Evolutionary conservation across 1,140 invertebrate genomes (phyloP), one percentile per base, ranked within the genome.

Genomic region (Zaprionus taronus): DNA sequence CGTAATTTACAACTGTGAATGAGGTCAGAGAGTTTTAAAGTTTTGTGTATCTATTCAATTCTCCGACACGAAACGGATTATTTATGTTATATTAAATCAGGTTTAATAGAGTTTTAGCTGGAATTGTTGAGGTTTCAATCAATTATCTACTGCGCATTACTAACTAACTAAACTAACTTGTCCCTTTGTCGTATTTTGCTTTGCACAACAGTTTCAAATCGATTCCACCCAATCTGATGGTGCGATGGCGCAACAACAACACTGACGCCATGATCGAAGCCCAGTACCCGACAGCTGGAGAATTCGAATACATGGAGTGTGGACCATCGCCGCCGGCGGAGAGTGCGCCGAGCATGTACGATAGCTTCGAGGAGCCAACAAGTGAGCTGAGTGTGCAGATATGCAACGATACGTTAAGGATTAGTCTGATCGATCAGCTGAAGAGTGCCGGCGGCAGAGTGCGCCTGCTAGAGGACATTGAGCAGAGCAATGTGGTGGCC

Each of bases 311-410:
- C 91, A 95, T 96, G 94, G 95, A 96, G 81, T 96, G 95, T 75
- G 96, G 96, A 31, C 95, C 95, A 41, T 95, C 96, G 17, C 95
- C 95, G 12, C 95, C 95, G 75, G 95, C 95, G 51, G 96, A 96
- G 91, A 96, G 95, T 84, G 95, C 95, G 7, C 95, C 95, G 72
- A 94, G 93, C 51, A 95, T 96, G 94, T 96, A 96, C 93, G 94
- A 96, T 84, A 96, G 95, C 93, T 95, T 95, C 87, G 95, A 96
- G 80, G 95, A 95, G 83, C 95, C 95, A 9, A 94, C 94, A 12
- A 94, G 94, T 68, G 96, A 96, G 67, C 93, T 96, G 73, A 96
- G 95, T 77, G 94, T 96, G 64, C 95, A 95, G 78, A 95, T 97
- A 65, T 96, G 95, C 91, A 94, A 94, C 72, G 96, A 96, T 66